Conservation (phyloP, 1,140 invertebrate genomes). For the Lepidurus apus region DNA sequence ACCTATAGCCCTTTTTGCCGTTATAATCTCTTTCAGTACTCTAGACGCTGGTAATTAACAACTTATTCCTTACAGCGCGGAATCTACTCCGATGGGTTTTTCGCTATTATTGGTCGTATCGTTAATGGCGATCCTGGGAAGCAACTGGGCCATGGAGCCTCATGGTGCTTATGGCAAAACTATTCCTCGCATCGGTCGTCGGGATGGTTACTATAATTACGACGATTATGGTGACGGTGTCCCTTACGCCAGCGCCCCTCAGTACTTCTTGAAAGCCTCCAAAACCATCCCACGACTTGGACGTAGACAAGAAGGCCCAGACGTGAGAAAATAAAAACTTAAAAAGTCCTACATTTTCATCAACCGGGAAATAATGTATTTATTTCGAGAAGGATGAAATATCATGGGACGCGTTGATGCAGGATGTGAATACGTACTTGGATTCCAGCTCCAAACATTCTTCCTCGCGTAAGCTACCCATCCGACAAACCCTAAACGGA, state of each 20-base stretch:
- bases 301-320: background rate
- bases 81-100: background rate
- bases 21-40: no score
- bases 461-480: background rate
- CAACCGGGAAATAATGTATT: background rate
- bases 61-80: no score
- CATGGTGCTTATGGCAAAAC: background rate
- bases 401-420: conserved; percentile 1
- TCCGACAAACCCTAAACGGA: background rate
- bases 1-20: background rate
- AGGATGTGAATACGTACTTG: background rate
- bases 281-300: background rate
- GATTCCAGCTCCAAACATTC: background rate
- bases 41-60: no score
- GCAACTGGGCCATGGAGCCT: background rate
- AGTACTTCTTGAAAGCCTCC: background rate
- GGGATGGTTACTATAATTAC: conserved; percentile 1
- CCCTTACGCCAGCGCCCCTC: background rate
- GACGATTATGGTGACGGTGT: background rate
- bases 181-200: conserved; percentile 5
- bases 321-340: background rate
- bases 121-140: background rate
- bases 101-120: background rate
- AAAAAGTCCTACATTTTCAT: background rate
- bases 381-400: background rate